A percentile compares a stretch with the other conserved stretches of the same genome.
phyloP scores from a whole-genome alignment of 1,140 invertebrate genomes.

The Maniola jurtina region DNA sequence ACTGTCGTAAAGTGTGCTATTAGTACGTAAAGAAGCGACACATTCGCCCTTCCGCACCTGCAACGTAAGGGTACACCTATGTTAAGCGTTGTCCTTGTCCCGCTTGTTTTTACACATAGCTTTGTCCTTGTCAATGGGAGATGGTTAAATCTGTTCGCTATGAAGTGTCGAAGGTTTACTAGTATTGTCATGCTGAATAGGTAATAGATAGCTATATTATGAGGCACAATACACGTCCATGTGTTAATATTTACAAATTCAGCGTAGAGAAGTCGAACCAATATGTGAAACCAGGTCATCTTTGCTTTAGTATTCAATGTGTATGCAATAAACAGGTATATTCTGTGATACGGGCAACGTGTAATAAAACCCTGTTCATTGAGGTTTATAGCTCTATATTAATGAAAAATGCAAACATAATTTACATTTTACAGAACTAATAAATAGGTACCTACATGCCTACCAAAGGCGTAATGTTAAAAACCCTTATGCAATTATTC shows the following conservation, averaged over 20 bases:
- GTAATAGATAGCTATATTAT: neutral
- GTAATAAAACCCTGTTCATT: conserved; percentile 11
- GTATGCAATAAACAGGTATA: conserved; percentile 7
- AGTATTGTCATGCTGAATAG: neutral
- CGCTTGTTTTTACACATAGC: too few species aligned
- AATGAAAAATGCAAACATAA: neutral
- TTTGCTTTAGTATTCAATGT: conserved; percentile 16
- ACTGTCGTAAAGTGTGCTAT: too few species aligned
- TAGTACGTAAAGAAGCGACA: too few species aligned
- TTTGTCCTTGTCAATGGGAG: too few species aligned
- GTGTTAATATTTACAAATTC: conserved; percentile 13
- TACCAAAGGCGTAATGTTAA: too few species aligned
- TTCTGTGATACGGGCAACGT: conserved; percentile 14
- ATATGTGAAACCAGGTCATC: conserved; percentile 26
- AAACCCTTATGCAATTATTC: too few species aligned
- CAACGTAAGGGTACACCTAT: too few species aligned
- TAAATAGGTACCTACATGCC: neutral
- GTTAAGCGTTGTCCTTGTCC: too few species aligned
- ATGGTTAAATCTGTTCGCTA: too few species aligned
- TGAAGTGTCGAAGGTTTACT: too few species aligned
- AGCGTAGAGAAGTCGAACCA: conserved; percentile 9
- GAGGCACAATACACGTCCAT: conserved; percentile 3
- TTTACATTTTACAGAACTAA: neutral
- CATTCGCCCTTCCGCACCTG: too few species aligned
- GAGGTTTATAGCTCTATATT: conserved; percentile 11